Percentiles rank a stretch among this genome's conserved stretches.
These are phyloP conservation scores for Nerophis lumbriciformis DNA, from an alignment of 2,113 vertebrate species.

Conservation along the genomic window DNA sequence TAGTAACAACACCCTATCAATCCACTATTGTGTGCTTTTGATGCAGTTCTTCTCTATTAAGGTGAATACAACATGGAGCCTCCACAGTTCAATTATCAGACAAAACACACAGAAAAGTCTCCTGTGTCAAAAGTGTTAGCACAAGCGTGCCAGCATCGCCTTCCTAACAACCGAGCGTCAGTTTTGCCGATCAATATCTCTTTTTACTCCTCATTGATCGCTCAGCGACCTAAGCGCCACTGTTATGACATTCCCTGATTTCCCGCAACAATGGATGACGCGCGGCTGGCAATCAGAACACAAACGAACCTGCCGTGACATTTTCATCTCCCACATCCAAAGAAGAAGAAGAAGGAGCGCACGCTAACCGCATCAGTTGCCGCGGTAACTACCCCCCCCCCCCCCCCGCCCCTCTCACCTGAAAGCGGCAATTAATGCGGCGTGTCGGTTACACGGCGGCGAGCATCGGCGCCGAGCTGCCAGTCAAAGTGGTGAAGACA, in stretches of 20 bases:
- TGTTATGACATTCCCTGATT: constrained; percentile 84
- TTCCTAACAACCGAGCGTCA: constrained; percentile 52
- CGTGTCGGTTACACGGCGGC: constrained; percentile 21
- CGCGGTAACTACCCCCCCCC: constrained; percentile 16
- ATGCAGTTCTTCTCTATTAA: too few relatives aligned
- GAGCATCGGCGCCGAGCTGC: constrained; percentile 53
- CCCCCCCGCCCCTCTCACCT: constrained; percentile 4
- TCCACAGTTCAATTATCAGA: too few relatives aligned
- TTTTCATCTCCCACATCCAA: constrained; percentile 1
- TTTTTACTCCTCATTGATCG: constrained; percentile 81
- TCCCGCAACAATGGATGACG: constrained; percentile 83
- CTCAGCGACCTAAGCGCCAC: constrained; percentile 74
- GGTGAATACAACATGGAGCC: too few relatives aligned
- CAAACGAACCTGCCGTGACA: constrained; percentile 80
- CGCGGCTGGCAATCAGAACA: constrained; percentile 79
- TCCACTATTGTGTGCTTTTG: too few relatives aligned
- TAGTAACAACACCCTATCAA: too few relatives aligned
- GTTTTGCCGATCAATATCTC: constrained; percentile 77
- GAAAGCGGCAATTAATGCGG: constrained; percentile 40
- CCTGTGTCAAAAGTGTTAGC: too few relatives aligned
- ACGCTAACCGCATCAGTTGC: constrained; percentile 34
- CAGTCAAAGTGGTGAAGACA: constrained; percentile 47
- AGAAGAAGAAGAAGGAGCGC: constrained; percentile 25
- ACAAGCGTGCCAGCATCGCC: too few relatives aligned
- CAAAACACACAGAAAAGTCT: too few relatives aligned